These are phyloP conservation scores for Cuniculus paca DNA, from an alignment of 2,797 vertebrate species.

Conservation along the genomic window DNA sequence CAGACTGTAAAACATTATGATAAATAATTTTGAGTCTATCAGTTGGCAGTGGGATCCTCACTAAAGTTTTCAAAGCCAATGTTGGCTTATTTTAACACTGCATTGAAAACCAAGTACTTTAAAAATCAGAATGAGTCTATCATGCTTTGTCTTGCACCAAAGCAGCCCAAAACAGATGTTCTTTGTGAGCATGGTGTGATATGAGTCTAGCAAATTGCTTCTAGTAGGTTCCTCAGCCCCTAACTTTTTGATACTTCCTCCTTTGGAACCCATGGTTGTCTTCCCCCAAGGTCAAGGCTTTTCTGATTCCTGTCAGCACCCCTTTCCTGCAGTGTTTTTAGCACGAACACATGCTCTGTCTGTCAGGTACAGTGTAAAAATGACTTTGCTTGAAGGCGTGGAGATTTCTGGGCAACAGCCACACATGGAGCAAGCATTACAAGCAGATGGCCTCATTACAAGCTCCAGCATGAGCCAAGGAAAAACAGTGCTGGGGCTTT, in stretches of 20 bases:
- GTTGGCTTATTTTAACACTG: slow-evolving; percentile 39
- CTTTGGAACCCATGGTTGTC: background rate
- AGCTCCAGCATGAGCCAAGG: slow-evolving; percentile 58
- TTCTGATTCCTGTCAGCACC: slow-evolving; percentile 43
- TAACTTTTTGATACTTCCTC: background rate
- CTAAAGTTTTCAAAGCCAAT: background rate
- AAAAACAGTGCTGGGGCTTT: slow-evolving; percentile 51
- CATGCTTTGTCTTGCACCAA: slow-evolving; percentile 16
- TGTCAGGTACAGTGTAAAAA: slow-evolving; percentile 82
- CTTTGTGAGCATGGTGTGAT: background rate
- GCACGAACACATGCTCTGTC: slow-evolving; percentile 83
- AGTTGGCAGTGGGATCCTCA: background rate
- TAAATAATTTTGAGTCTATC: slow-evolving; percentile 15
- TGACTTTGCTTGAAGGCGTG: slow-evolving; percentile 82
- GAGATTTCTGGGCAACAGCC: slow-evolving; percentile 77
- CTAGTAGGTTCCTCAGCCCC: background rate
- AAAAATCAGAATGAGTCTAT: slow-evolving; percentile 25
- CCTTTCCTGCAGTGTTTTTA: slow-evolving; percentile 77
- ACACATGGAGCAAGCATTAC: slow-evolving; percentile 68
- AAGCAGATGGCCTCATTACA: slow-evolving; percentile 83
- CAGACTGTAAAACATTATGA: background rate
- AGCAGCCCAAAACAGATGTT: slow-evolving; percentile 56
- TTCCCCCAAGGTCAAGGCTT: slow-evolving; percentile 73
- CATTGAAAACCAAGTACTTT: slow-evolving; percentile 33
- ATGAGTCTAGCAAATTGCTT: slow-evolving; percentile 13